phyloP scores from a whole-genome alignment of 2,113 vertebrate species.

The Sebastes schlegelii region DNA sequence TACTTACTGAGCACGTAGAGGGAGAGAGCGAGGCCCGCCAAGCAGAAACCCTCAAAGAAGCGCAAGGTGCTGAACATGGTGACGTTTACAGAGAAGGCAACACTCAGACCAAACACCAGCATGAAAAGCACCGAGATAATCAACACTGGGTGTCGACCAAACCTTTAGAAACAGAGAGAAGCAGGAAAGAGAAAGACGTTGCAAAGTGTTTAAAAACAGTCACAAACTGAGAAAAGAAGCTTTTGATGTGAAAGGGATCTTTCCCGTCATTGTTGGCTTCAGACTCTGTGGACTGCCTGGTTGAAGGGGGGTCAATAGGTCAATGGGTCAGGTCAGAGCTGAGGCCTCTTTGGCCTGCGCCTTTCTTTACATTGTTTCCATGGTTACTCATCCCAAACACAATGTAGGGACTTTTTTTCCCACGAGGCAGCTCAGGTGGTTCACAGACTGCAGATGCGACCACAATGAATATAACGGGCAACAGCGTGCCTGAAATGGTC shows the following conservation, averaged over 20 bases:
- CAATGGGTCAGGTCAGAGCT: conserved; percentile 58
- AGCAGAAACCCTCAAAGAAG: conserved; percentile 99
- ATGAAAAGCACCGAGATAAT: conserved; percentile 93
- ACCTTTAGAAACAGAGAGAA: conserved; percentile 63
- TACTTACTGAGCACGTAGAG: conserved; percentile 95
- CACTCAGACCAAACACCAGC: conserved; percentile 93
- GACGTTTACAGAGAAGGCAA: conserved; percentile 95
- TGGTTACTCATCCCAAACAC: conserved; percentile 66
- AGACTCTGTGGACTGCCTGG: conserved; percentile 22
- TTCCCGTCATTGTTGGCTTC: conserved; percentile 10
- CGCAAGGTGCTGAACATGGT: conserved; percentile 99
- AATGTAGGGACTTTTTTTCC: conserved; percentile 62
- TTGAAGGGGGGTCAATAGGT: conserved; percentile 42
- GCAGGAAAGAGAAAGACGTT: conserved; percentile 12
- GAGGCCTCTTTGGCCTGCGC: conserved; percentile 4
- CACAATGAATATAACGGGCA: background rate
- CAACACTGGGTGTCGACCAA: conserved; percentile 85
- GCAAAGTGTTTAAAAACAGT: conserved; percentile 14
- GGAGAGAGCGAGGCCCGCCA: conserved; percentile 95
- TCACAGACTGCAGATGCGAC: conserved; percentile 14
- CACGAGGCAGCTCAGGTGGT: conserved; percentile 41
- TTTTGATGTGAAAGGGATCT: conserved; percentile 19
- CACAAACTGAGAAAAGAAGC: conserved; percentile 22
- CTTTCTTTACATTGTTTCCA: conserved; percentile 70
- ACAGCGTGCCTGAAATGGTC: background rate